A percentile compares a stretch with the other conserved stretches of the same genome.
Evolutionary conservation across 2,113 vertebrate genomes (phyloP).

Genomic region (Istiophorus platypterus): DNA sequence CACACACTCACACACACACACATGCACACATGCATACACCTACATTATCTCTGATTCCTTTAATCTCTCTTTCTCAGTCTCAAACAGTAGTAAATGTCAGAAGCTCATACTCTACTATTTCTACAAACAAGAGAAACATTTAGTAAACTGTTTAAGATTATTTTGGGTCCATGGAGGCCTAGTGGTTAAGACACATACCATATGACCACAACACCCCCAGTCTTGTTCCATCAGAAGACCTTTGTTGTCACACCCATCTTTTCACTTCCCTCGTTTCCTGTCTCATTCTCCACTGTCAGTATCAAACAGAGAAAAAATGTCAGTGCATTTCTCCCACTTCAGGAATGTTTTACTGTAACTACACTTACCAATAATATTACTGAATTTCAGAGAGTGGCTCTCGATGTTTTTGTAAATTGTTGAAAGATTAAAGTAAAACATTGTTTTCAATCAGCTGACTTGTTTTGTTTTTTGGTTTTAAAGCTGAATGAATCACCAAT

Average conservation of each 20-base stretch:
- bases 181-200: conserved; percentile 9
- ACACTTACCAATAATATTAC: not conserved
- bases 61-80: not conserved
- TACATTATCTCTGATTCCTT: not conserved
- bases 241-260: not conserved
- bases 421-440: not conserved
- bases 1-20: not conserved
- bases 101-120: not conserved
- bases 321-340: not conserved
- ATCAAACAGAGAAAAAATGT: not conserved
- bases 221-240: not conserved
- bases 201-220: not conserved
- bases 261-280: not conserved
- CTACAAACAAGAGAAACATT: not conserved
- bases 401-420: too few relatives aligned
- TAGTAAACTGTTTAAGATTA: conserved; percentile 1
- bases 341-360: not conserved
- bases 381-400: not conserved
- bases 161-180: conserved; percentile 17
- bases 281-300: not conserved
- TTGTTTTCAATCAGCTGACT: not conserved
- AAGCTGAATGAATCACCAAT: not conserved
- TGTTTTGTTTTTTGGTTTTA: not conserved
- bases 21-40: not conserved
- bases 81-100: not conserved